Percentiles rank a stretch among this genome's conserved stretches.
These are phyloP conservation scores for Cossypha dichroa DNA, from an alignment of 2,797 vertebrate species.

Conservation along the genomic window DNA sequence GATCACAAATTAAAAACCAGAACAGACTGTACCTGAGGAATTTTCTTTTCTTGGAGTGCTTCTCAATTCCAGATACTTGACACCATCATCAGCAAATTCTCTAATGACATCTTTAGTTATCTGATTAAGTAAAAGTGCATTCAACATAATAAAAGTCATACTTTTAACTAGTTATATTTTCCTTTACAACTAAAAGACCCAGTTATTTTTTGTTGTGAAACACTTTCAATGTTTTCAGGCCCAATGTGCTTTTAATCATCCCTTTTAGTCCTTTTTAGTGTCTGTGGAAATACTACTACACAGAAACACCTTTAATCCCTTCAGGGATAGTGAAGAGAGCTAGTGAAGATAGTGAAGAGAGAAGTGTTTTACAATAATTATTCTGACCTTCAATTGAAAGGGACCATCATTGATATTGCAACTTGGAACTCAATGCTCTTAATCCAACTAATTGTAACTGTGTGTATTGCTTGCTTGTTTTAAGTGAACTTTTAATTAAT, in stretches of 20 bases:
- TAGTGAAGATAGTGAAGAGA: too few species aligned
- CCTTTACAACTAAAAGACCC: background rate
- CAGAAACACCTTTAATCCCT: background rate
- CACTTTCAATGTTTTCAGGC: background rate
- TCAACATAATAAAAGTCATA: background rate
- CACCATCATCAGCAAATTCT: constrained; percentile 95
- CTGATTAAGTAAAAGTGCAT: constrained; percentile 68
- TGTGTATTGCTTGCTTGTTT: background rate
- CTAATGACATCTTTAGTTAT: constrained; percentile 92
- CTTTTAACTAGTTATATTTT: background rate
- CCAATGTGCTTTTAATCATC: background rate
- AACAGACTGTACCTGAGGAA: constrained; percentile 78
- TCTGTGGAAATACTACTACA: background rate
- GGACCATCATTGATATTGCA: background rate
- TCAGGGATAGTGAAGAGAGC: background rate
- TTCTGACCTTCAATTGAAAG: background rate
- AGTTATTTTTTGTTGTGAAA: background rate
- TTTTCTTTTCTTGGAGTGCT: constrained; percentile 91
- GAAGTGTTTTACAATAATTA: background rate
- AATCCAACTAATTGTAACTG: background rate
- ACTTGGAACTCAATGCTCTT: background rate
- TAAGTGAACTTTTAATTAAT: background rate
- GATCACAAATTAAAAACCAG: background rate
- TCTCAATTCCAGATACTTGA: constrained; percentile 94
- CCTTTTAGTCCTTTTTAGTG: background rate